Evolutionary conservation across 2,113 vertebrate species (phyloP), one percentile per base, ranked within the genome.

Genomic region (Zingel zingel): DNA sequence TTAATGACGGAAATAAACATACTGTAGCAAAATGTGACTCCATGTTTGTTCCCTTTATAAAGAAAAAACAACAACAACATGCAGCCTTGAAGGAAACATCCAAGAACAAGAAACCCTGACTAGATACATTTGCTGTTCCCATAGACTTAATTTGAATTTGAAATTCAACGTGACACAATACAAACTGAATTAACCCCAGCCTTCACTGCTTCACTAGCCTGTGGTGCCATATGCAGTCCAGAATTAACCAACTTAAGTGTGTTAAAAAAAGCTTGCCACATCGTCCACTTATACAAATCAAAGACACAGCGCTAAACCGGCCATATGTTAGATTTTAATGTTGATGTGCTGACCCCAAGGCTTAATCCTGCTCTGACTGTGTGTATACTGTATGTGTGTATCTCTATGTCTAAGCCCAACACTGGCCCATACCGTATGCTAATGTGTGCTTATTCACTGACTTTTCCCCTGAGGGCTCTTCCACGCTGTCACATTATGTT

Each of bases 401-500:
- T 68, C 27, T 77, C 14, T 59, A 16, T 48, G 36, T 77, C 21
- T 74, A 57, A 25, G 16, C 64, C 45, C 54, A 54, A 47, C 59
- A 13, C 18, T 72, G 45, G 50, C 36, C 54, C 43, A 43, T 13
- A 67, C 33, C 61, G 33, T 77, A 87, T 91, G 82, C 58, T 88
- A 87, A 90, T 90, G 74, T 50, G 61, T 80, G 77, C 77, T 48
- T 63, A 82, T 77, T 62, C 6, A 9, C 62, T 6, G 30, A 10
- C 80, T 43, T 79, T 12, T 61, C 43, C 61, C 85, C 78, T 6
- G 30, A 0, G n/a, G 88, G 83, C 48, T 77, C 66, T 83, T 89
- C 85, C 77, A 91, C 75, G 71, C 84, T 82, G 84, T 89, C 92
- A 89, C 48, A 56, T 87, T 39, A 62, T 25, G 73, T 93, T 87